A percentile compares a stretch with the other conserved stretches of the same genome.
Evolutionary conservation across 2,797 vertebrate species (phyloP).

Genomic region (Gastrophryne carolinensis): DNA sequence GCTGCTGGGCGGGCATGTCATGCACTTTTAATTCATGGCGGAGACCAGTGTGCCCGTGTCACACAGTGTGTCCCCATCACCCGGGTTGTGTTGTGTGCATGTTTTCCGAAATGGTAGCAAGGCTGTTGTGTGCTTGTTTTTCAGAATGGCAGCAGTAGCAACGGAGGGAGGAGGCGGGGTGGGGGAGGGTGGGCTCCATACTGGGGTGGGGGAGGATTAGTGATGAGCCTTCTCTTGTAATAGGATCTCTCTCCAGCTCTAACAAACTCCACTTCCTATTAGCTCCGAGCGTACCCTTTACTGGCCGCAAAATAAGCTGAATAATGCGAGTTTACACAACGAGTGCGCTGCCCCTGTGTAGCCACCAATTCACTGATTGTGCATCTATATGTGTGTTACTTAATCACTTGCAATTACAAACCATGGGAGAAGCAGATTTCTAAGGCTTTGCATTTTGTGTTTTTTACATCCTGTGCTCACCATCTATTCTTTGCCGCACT

Average conservation of each 20-base stretch:
- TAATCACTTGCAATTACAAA: too few relatives aligned
- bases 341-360: too few relatives aligned
- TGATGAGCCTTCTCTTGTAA: not conserved
- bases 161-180: not conserved
- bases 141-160: conserved; percentile 15
- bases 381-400: too few relatives aligned
- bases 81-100: not conserved
- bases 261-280: not conserved
- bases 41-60: too few relatives aligned
- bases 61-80: not conserved
- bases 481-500: too few relatives aligned
- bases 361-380: too few relatives aligned
- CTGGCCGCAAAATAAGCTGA: not conserved
- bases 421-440: too few relatives aligned
- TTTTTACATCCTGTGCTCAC: too few relatives aligned
- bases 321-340: not conserved
- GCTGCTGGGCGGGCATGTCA: too few relatives aligned
- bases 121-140: conserved; percentile 1
- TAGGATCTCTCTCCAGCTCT: conserved; percentile 1
- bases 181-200: not conserved
- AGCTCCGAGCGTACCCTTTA: not conserved
- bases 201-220: conserved; percentile 26
- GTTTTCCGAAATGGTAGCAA: not conserved
- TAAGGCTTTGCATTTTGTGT: too few relatives aligned
- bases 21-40: too few relatives aligned